Base-by-base conservation (phyloP, 2,888 invertebrate species). In the Anorthoa munda region DNA sequence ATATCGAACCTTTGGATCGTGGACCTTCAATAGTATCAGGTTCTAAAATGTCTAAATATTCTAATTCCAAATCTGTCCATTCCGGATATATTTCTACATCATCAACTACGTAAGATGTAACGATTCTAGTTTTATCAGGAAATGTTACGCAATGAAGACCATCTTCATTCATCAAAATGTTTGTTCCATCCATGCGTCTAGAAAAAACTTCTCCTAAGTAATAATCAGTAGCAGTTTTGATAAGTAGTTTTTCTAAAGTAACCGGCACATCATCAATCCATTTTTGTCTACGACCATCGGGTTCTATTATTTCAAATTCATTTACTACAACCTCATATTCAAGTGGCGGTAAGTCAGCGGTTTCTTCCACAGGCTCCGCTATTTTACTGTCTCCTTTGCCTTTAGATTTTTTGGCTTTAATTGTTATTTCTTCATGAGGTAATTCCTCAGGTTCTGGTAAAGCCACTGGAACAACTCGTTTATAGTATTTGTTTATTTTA, bases 211-310 rank as follows among this genome's bases (percentile, higher is more conserved):
- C 96, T 17, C 93, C 94, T 61, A 93, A 79, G 76, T 91, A 93
- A 87, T 90, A 95, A 87, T 96, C 95, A 18, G 94, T 94, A n/a
- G 95, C 95, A 18, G 94, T 95, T 72, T 93, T 92, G 65, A 94
- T 91, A 4, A 95, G 86, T 39, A 95, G 77, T 75, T 92, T 94
- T 86, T 95, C 94, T 66, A 93, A 87, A 61, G 90, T 81, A 77
- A 81, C 81, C 31, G 89, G 80, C 53, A 77, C 81, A 72, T 93
- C 89, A 45, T 91, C 82, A 39, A 90, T 78, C 92, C 94, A 95
- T 73, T 88, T 92, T 86, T 94, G 91, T 81, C 91, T 90, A 7
- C 92, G 72, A 13, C 96, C 96, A 79, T 86, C 91, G 12, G 91
- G 81, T 82, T 94, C 92, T 77, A 92, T 93, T 21, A 88, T 88